Base-by-base conservation (phyloP, 1,140 invertebrate genomes). In the Diachasma alloeum region DNA sequence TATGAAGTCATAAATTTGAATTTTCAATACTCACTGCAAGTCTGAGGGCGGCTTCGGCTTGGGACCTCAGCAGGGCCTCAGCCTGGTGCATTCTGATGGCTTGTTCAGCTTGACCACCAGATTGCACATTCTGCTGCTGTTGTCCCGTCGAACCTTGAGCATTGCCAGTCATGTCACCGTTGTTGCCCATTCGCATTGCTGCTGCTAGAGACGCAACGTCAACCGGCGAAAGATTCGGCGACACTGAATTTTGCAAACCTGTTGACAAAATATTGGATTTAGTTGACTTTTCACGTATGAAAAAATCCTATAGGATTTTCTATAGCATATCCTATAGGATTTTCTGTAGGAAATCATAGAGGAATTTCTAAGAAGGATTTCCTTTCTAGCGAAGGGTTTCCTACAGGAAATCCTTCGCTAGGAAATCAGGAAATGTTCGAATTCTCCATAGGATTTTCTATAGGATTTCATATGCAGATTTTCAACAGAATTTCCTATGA, bases 11-110 rank as follows among this genome's bases (percentile, higher is more conserved):
- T 10, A 31, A 19, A 22, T 31, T 31, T 44, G 37, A 6, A 46
- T 13, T 44, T 26, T 19, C 13, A 6, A 44, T 19, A 82, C 90
- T 90, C 80, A 96, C 95, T 15, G 95, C 95, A 78, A 96, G 87
- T 82, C 96, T 91, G 15, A 96, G 91, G 0, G 95, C 94, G 19
- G 93, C 95, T 84, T 96, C 95, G 0, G 95, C 95, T 80, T 96
- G 95, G 69, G 94, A 95, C 82, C 95, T 92, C 15, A 96, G 87
- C 11, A 97, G 89, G 0, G 94, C 95, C 87, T 96, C 94, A 0
- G 94, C 94, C 83, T 95, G 94, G 79, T 92, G 91, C 90, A 96
- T 94, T 74, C 95, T 90, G 8, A 96, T 87, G 0, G 95, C 93
- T 6, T 94, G 93, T 81, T 94, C 93, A 4, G 90, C 90, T 19